phyloP scores from a whole-genome alignment of 2,888 invertebrate genomes.

The Acleris sparsana region DNA sequence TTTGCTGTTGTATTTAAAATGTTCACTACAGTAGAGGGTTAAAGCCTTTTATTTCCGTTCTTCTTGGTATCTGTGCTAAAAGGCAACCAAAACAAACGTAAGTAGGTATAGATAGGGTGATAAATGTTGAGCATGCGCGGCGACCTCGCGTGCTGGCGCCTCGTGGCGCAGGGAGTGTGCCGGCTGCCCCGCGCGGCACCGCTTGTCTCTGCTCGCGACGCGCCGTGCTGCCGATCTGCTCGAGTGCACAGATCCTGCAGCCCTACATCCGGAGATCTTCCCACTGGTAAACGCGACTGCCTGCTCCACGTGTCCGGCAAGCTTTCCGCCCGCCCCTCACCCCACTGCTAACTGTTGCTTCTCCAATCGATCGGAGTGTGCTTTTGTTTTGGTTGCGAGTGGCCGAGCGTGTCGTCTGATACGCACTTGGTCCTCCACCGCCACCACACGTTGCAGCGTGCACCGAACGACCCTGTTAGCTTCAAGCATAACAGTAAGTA shows the following conservation, averaged over 20 bases:
- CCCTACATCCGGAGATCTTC: too few relatives aligned
- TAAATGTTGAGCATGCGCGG: conserved; percentile 49
- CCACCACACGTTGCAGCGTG: neutral
- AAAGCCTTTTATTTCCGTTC: too few relatives aligned
- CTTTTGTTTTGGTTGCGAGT: conserved; percentile 63
- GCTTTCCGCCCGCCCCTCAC: conserved; percentile 18
- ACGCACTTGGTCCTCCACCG: conserved; percentile 35
- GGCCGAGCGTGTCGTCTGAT: conserved; percentile 42
- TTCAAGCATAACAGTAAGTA: conserved; percentile 13
- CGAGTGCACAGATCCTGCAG: too few relatives aligned
- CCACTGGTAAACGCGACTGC: too few relatives aligned
- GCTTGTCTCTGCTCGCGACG: conserved; percentile 3
- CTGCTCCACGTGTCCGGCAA: too few relatives aligned
- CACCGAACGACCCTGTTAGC: neutral
- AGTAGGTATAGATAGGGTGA: conserved; percentile 14
- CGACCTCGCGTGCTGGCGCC: conserved; percentile 29
- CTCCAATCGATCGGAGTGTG: conserved; percentile 61
- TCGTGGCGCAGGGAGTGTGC: conserved; percentile 18
- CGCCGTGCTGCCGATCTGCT: conserved; percentile 29
- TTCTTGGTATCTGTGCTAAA: conserved; percentile 11
- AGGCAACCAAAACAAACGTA: conserved; percentile 27
- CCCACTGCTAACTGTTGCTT: conserved; percentile 58
- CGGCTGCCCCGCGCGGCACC: conserved; percentile 1
- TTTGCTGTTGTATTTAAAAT: too few relatives aligned
- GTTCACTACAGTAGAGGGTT: too few relatives aligned